A percentile compares a stretch with the other conserved stretches of the same genome.
Conservation (phyloP, 2,888 invertebrate genomes). For the Linyphia triangularis region DNA sequence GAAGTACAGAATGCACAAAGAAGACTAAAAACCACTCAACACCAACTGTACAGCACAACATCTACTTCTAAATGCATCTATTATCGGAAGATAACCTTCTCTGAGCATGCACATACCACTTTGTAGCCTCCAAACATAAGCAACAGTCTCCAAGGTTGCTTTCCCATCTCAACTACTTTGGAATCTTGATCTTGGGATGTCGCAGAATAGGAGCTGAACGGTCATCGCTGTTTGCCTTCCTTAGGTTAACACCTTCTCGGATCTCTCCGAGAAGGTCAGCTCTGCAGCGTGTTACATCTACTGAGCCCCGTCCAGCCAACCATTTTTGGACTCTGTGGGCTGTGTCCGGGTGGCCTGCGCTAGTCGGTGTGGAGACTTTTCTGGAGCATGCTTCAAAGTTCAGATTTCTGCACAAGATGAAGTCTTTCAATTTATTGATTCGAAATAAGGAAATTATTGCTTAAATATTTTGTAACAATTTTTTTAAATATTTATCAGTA, state of each 20-base stretch:
- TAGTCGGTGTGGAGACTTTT: background rate
- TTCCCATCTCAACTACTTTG: constrained; percentile 24
- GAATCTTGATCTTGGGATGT: constrained; percentile 46
- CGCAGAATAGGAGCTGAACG: constrained; percentile 88
- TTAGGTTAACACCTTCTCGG: constrained; percentile 59
- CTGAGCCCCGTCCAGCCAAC: constrained; percentile 67
- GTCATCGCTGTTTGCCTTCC: constrained; percentile 87
- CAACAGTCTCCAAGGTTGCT: background rate
- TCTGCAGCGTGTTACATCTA: constrained; percentile 51
- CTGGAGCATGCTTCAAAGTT: constrained; percentile 28
- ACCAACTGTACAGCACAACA: constrained; percentile 42
- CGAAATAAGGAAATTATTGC: no score
- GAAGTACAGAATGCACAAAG: constrained; percentile 21
- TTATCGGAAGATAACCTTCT: constrained; percentile 4
- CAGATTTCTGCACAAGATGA: no score
- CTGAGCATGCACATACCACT: background rate
- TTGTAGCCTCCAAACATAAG: background rate
- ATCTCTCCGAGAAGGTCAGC: constrained; percentile 69
- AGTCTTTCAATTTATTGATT: no score
- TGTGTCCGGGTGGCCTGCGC: constrained; percentile 25
- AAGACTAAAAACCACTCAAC: constrained; percentile 47
- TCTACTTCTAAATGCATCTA: constrained; percentile 33
- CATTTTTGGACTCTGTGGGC: constrained; percentile 70
- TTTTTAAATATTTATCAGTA: no score
- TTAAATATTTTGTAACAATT: no score